Percentiles rank a stretch among this genome's conserved stretches.
Evolutionary conservation across 2,797 vertebrate genomes (phyloP).

Genomic region (Spinibarbus caldwelli): DNA sequence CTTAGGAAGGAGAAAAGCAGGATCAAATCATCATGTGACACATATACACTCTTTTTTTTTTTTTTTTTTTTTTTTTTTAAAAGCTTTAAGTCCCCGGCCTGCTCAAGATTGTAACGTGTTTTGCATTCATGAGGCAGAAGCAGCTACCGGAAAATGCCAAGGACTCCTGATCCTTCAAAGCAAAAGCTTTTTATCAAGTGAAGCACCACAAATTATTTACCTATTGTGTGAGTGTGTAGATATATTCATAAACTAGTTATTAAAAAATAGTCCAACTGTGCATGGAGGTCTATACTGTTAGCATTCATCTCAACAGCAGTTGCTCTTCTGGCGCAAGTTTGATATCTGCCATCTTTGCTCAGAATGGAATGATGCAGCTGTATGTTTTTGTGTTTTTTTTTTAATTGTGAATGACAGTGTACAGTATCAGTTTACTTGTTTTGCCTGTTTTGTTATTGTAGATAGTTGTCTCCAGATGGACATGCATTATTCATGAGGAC

Average conservation of each 20-base stretch:
- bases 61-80: neutral
- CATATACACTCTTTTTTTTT: neutral
- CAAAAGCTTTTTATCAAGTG: neutral
- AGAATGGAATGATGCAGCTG: neutral
- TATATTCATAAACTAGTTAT: neutral
- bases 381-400: constrained; percentile 11
- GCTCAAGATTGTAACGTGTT: neutral
- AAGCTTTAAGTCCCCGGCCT: constrained; percentile 9
- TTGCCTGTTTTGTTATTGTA: constrained; percentile 56
- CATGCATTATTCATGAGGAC: constrained; percentile 62
- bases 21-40: constrained; percentile 32
- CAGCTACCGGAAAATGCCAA: constrained; percentile 23
- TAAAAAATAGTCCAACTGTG: neutral
- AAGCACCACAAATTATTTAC: neutral
- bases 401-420: constrained; percentile 40
- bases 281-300: neutral
- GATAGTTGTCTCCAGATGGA: constrained; percentile 57
- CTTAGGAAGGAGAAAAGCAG: neutral
- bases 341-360: neutral
- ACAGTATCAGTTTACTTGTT: constrained; percentile 53
- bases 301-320: neutral
- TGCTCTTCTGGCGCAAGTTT: neutral
- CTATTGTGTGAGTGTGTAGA: neutral
- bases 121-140: constrained; percentile 25
- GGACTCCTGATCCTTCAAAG: constrained; percentile 14